Evolutionary conservation across 2,113 vertebrate genomes (phyloP).

Genomic region (Cnemophilus loriae): DNA sequence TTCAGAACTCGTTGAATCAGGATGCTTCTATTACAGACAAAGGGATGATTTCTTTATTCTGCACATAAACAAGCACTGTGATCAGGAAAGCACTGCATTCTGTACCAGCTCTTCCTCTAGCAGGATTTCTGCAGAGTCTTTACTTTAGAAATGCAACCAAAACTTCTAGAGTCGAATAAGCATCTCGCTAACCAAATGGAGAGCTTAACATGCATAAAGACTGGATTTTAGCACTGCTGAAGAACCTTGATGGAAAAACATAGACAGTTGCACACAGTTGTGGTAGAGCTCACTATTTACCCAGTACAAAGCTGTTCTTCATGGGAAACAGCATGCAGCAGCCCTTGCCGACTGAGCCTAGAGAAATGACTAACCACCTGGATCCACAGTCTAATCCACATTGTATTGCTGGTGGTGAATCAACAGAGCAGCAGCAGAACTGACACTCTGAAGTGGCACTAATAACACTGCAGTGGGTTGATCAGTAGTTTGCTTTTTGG

Average conservation of each 20-base stretch:
- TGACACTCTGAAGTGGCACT: neutral
- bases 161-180: neutral
- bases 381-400: neutral
- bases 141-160: neutral
- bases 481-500: neutral
- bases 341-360: neutral
- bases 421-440: neutral
- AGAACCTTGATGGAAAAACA: neutral
- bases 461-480: neutral
- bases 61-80: neutral
- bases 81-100: neutral
- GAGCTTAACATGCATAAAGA: neutral
- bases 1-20: neutral
- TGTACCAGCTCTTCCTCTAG: neutral
- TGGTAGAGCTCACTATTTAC: neutral
- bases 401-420: neutral
- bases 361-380: neutral
- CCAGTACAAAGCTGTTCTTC: neutral
- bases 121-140: neutral
- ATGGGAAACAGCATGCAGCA: neutral
- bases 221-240: neutral
- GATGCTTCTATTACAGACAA: conserved; percentile 45
- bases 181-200: neutral
- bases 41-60: conserved; percentile 15
- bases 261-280: rapidly evolving